Base-by-base conservation (phyloP, 1,140 invertebrate species). In the Drosophila truncata region DNA sequence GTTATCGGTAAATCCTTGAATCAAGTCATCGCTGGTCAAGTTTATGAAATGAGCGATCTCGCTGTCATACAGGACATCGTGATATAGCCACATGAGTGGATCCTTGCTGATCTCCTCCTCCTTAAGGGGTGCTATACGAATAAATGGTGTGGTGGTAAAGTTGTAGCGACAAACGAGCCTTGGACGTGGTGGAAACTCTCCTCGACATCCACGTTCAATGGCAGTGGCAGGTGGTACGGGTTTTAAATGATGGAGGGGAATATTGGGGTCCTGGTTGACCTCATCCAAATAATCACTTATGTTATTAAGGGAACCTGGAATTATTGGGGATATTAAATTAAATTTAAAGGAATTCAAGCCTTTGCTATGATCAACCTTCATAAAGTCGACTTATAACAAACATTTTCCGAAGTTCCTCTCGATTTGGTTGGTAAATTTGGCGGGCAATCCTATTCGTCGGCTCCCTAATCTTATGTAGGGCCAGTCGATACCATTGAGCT, bases 71-170 rank as follows among this genome's bases (percentile, higher is more conserved):
- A 99, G 95, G 11, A 99, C 96, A 82, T 99, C 95, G 93, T 99
- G 96, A 93, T 96, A 99, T 11, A 99, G 94, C 49, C 97, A 95
- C 74, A 99, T 96, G 61, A 95, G 95, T 0, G 99, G 99, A 25
- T 97, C 94, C 11, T 96, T 93, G 92, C 96, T 96, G 25, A 96
- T 95, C 80, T 98, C 95, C 93, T 99, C 99, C 90, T 98, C 95
- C 93, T 99, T 99, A 54, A 98, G 95, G 0, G 98, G 98, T 1
- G 96, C 96, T 31, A 99, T 93, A 64, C 95, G 94, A 8, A 98
- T 93, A 87, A 96, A 97, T 0, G 97, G 96, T 59, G 95, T 94
- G 27, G 94, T 95, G 62, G 95, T 95, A 61, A 94, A 94, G 25
- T 95, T 93, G 91, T 98, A 99, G 41, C 95, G 95, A 93, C 98